Conservation (phyloP, 2,888 invertebrate species). For the Gymnoscelis rufifasciata region DNA sequence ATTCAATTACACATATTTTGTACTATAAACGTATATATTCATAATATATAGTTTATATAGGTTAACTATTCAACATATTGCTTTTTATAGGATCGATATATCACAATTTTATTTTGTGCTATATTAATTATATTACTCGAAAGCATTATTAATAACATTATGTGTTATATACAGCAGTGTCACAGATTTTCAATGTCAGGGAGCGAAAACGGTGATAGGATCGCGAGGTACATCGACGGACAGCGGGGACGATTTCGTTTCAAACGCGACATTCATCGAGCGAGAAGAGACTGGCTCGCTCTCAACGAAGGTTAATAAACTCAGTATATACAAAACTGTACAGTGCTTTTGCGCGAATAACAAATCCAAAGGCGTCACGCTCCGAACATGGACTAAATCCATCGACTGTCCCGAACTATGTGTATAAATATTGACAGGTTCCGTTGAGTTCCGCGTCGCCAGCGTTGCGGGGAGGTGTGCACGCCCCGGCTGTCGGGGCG, state of each 20-base stretch:
- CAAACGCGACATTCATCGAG: background rate
- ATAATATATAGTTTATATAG: constrained; percentile 14
- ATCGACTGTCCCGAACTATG: too few relatives aligned
- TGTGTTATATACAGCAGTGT: constrained; percentile 14
- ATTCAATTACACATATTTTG: constrained; percentile 21
- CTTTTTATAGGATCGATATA: constrained; percentile 15
- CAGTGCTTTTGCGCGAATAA: background rate
- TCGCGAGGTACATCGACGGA: constrained; percentile 10
- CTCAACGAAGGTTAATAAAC: background rate
- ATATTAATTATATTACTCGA: constrained; percentile 2
- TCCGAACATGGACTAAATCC: too few relatives aligned
- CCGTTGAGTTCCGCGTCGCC: too few relatives aligned
- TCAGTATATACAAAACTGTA: constrained; percentile 1
- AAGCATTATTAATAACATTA: constrained; percentile 5
- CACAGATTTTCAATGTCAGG: constrained; percentile 15
- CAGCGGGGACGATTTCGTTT: constrained; percentile 4
- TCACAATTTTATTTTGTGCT: constrained; percentile 18
- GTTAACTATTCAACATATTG: constrained; percentile 16
- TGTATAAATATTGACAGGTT: too few relatives aligned
- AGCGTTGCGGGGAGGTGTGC: background rate
- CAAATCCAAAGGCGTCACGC: too few relatives aligned
- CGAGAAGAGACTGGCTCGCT: background rate
- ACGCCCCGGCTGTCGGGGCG: constrained; percentile 1
- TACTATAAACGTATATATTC: constrained; percentile 19
- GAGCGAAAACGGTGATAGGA: constrained; percentile 3